Base-by-base conservation (phyloP, 2,888 invertebrate species). In the Adelognathus sp. region DNA sequence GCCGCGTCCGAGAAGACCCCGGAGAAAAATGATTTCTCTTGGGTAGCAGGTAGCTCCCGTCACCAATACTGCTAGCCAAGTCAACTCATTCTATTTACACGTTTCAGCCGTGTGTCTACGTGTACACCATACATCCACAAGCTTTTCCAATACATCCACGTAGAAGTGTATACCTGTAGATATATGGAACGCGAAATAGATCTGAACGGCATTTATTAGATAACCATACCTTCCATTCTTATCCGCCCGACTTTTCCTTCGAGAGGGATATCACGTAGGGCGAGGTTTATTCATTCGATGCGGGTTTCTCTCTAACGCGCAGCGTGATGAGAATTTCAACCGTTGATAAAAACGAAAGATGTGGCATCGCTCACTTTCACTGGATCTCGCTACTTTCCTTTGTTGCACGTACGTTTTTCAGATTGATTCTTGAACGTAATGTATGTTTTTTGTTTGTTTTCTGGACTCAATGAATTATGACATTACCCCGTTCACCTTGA, bases 221-320 rank as follows among this genome's bases (percentile, higher is more conserved):
- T 77, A 83, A 85, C 76, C 83, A 83, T 74, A 64, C 71, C 39
- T 21, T 21, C 39, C 33, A 29, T 39, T 44, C 18, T 2, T 63
- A 21, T 6, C 16, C 39, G 46, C 16, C 52, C 24, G 16, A 29
- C 39, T 24, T 36, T n/a, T 11, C 39, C 81, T 77, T 86, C 82
- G 77, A 73, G 74, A 86, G 66, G 83, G 82, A 77, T 76, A 83
- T 87, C 88, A 88, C 88, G 87, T 89, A 88, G 81, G 66, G 64
- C 76, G 74, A 81, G 84, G 84, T 86, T 88, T 89, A 88, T 88
- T 88, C 87, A 88, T 89, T 88, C 84, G 82, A 84, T 29, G 78
- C 84, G 73, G 82, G 82, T 83, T 81, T 79, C 79, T 83, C 83
- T 84, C 83, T 76, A 27, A 46, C 39, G 46, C 44, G 81, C 77